Percentiles rank a stretch among this genome's conserved stretches.
Evolutionary conservation across 2,888 invertebrate species (phyloP).

Genomic region (Pegoplata infirma): DNA sequence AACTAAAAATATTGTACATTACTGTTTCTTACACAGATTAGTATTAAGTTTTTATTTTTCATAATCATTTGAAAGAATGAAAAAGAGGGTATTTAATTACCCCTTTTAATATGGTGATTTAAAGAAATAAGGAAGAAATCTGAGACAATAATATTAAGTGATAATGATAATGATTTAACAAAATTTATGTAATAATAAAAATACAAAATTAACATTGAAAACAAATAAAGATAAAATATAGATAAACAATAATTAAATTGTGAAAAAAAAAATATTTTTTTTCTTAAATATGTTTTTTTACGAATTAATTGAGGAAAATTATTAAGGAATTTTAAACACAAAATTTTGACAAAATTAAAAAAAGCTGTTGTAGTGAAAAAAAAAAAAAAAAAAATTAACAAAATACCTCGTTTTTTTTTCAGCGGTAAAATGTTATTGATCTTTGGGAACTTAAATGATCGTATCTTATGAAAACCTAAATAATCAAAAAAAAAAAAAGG

Average conservation of each 20-base stretch:
- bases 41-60: background rate
- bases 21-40: background rate
- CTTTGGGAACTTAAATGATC: slow-evolving; percentile 53
- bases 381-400: background rate
- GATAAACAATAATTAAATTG: slow-evolving; percentile 1
- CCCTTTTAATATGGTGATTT: slow-evolving; percentile 1
- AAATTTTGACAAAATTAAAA: background rate
- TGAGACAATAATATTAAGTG: slow-evolving; percentile 10
- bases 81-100: background rate
- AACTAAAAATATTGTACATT: background rate
- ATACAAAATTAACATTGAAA: background rate
- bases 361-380: background rate
- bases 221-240: background rate
- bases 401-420: slow-evolving; percentile 11
- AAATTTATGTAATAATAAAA: slow-evolving; percentile 9
- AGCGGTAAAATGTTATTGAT: slow-evolving; percentile 62
- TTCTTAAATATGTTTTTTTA: no score
- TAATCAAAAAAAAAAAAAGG: slow-evolving; percentile 27
- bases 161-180: slow-evolving; percentile 18
- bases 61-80: background rate
- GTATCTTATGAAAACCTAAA: slow-evolving; percentile 38
- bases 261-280: background rate
- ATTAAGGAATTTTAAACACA: background rate
- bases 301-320: background rate
- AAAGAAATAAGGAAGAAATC: background rate